Evolutionary conservation across 2,888 invertebrate genomes (phyloP), one percentile per base, ranked within the genome.

Genomic region (Calliphora vomitoria): DNA sequence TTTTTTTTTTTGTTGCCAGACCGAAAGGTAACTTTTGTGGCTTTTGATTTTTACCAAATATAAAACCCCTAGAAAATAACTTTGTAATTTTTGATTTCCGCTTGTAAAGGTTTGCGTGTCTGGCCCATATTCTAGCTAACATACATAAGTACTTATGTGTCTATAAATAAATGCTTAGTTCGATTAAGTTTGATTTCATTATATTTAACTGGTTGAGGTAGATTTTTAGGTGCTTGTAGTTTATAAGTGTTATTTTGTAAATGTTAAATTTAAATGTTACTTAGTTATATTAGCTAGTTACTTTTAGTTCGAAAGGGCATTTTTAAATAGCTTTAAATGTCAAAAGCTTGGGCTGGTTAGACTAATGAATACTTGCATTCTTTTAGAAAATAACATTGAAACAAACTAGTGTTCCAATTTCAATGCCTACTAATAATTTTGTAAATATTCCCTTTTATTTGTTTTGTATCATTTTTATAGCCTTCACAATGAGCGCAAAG

Each of bases 41-140:
- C 58, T 62, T 75, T 41, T 50, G 20, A 62, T 60, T 35, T n/a
- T 62, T 66, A 55, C 47, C n/a, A 25, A 64, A 64, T 50, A 47
- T 31, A n/a, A 50, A 69, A 58, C 44, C 38, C n/a, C n/a, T 66
- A 13, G 64, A 72, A 69, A 69, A 69, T 50, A 38, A 66, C 76
- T 58, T 64, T 82, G 5, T 82, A 68, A 58, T 41, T 58, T 83
- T 83, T 75, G 31, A 75, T 82, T 71, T 80, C 72, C 74, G 72
- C n/a, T 13, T 25, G n/a, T 13, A 58, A 18, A 13, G 18, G 53
- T 50, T 82, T 58, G 72, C 58, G 66, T 84, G 84, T 79, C 58
- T 84, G 55, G 60, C 58, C 69, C 69, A 68, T 3, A 78, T 66
- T 47, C 44, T 18, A 5, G 8, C 8, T 20, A 13, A 18, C 4